Percentiles rank a stretch among this genome's conserved stretches.
Evolutionary conservation across 2,888 invertebrate species (phyloP).

Genomic region (Drosophila trichaetosa): DNA sequence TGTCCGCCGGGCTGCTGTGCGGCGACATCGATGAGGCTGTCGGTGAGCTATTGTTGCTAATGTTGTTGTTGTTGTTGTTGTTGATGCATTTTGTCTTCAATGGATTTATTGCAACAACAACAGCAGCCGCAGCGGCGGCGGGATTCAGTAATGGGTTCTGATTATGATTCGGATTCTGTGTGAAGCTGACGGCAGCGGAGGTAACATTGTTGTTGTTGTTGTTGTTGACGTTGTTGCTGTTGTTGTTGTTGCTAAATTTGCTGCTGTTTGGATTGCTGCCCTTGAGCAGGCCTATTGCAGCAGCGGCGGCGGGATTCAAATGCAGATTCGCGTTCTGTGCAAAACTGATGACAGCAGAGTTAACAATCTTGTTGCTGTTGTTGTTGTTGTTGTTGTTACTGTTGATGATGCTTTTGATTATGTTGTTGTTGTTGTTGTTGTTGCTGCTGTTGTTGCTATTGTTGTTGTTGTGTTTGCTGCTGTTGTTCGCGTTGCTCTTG

Average conservation of each 20-base stretch:
- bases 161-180: slow-evolving; percentile 17
- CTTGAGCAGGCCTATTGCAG: slow-evolving; percentile 33
- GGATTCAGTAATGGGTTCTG: slow-evolving; percentile 22
- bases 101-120: slow-evolving; percentile 37
- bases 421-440: slow-evolving; percentile 46
- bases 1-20: slow-evolving; percentile 65
- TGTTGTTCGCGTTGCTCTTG: slow-evolving; percentile 66
- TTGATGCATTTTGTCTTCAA: slow-evolving; percentile 28
- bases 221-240: slow-evolving; percentile 17
- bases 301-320: slow-evolving; percentile 36
- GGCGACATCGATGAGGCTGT: slow-evolving; percentile 32
- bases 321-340: slow-evolving; percentile 12
- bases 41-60: slow-evolving; percentile 31
- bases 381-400: slow-evolving; percentile 48
- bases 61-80: slow-evolving; percentile 23
- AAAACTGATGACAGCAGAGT: slow-evolving; percentile 13
- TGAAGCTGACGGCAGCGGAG: slow-evolving; percentile 38
- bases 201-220: slow-evolving; percentile 39
- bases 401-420: slow-evolving; percentile 44
- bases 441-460: slow-evolving; percentile 39
- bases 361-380: slow-evolving; percentile 39
- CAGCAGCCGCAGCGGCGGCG: slow-evolving; percentile 19
- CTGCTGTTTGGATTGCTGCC: slow-evolving; percentile 31
- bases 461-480: slow-evolving; percentile 7
- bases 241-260: slow-evolving; percentile 36